Evolutionary conservation across 2,888 invertebrate genomes (phyloP), one percentile per base, ranked within the genome.

Genomic region (Dasysyrphus albostriatus): DNA sequence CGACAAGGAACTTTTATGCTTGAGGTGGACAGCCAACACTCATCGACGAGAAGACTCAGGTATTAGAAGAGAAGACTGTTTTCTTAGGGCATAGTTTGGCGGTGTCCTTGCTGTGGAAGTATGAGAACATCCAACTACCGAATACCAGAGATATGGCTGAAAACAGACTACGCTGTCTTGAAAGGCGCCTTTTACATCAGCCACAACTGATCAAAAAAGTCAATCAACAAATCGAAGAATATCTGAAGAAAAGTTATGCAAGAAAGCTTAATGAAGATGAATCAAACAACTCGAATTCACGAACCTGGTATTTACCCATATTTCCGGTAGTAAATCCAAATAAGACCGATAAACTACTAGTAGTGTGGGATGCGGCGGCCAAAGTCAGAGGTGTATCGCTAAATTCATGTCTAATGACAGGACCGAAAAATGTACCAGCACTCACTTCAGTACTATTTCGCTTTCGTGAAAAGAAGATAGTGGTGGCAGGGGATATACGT

Each of bases 141-240:
- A 2, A 8, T 8, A 29, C 51, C 3, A 74, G 14, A 29, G 29
- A 39, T 6, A 74, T 63, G 63, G 63, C 63, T 8, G 63, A 74
- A 54, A 61, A 12, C 16, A 74, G 74, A 16, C 2, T 74, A 63
- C 74, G 12, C 42, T 74, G 74, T 39, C 51, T 74, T n/a, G 61
- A 74, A 10, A 63, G 24, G 16, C 61, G 63, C 0, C 51, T 75
- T 19, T 6, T 5, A 5, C 29, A 42, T 2, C 51, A 63, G 51
- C 63, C 74, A 1, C 54, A 16, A 34, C 4, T 75, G 12, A 9
- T 51, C 1, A n/a, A 44, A 16, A 12, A 7, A 5, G 1, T 75
- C 9, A 58, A 47, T n/a, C 0, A 42, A 0, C 54, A 76, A 76
- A 34, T 76, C 7, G 42, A 47, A 24, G 67, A 67, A 49, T 65